These are phyloP conservation scores for Brenthis daphne DNA, from an alignment of 2,888 invertebrate genomes.

Conservation along the genomic window DNA sequence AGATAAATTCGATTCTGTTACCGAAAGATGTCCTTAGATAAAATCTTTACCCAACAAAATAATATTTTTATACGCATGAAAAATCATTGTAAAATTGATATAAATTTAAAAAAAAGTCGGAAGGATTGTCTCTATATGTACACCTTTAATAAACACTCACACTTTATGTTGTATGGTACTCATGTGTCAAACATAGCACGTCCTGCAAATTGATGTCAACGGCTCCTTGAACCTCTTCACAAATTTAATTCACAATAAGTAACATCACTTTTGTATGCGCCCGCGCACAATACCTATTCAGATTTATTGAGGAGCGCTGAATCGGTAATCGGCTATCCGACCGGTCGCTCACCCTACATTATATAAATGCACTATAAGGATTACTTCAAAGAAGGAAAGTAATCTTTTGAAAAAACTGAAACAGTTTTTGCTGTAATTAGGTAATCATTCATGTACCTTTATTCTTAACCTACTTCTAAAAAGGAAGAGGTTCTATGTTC, in stretches of 20 bases:
- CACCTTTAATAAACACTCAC: too few relatives aligned
- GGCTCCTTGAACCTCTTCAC: constrained; percentile 61
- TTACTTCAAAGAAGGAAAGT: constrained; percentile 47
- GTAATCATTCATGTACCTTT: too few relatives aligned
- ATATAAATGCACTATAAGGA: constrained; percentile 55
- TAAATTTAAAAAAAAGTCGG: too few relatives aligned
- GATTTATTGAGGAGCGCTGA: constrained; percentile 66
- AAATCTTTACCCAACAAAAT: too few relatives aligned
- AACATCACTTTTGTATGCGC: constrained; percentile 66
- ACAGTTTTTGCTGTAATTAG: constrained; percentile 36
- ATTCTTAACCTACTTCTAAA: too few relatives aligned
- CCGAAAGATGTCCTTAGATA: too few relatives aligned
- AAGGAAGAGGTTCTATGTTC: too few relatives aligned
- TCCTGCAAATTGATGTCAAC: constrained; percentile 61
- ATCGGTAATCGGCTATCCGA: constrained; percentile 62
- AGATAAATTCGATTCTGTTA: too few relatives aligned
- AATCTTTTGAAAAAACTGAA: constrained; percentile 39
- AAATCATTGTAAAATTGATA: too few relatives aligned
- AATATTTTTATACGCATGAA: too few relatives aligned
- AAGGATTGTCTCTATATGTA: too few relatives aligned
- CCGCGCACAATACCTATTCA: constrained; percentile 73
- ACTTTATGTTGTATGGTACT: constrained; percentile 14
- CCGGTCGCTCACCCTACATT: constrained; percentile 66
- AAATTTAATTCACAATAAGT: constrained; percentile 66
- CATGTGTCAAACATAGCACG: constrained; percentile 44